A percentile compares a stretch with the other conserved stretches of the same genome.
phyloP scores from a whole-genome alignment of 2,113 vertebrate species.

The Choloepus hoffmanni region DNA sequence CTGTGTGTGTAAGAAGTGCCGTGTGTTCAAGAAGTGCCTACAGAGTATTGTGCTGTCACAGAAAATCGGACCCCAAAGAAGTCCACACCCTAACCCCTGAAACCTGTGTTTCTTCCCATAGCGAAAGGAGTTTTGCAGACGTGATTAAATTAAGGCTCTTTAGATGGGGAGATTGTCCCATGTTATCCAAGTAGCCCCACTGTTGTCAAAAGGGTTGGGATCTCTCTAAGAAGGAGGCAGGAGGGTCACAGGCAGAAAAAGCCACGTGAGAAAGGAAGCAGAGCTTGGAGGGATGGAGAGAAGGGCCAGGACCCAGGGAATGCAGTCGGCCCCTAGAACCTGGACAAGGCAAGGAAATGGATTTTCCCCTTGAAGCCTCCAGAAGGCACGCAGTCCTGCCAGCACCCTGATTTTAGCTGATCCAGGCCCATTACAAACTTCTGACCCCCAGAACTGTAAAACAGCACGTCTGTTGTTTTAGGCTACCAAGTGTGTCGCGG shows the following conservation, averaged over 20 bases:
- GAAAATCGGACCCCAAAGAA: not conserved
- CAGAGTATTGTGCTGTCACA: accelerated
- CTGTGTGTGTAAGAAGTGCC: not conserved
- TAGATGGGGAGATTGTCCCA: accelerated
- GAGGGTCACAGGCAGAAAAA: not conserved
- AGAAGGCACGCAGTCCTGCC: too few relatives aligned
- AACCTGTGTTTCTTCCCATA: too few relatives aligned
- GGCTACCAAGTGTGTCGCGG: not conserved
- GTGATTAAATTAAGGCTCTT: not conserved
- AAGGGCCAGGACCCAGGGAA: too few relatives aligned
- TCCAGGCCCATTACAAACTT: too few relatives aligned
- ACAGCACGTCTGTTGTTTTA: not conserved
- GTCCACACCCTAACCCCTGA: too few relatives aligned
- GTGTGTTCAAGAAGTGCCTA: not conserved
- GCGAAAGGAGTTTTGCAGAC: too few relatives aligned
- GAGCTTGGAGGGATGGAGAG: not conserved
- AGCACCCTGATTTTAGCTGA: too few relatives aligned
- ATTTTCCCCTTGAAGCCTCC: too few relatives aligned
- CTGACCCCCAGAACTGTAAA: too few relatives aligned
- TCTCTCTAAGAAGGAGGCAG: not conserved
- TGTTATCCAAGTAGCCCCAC: not conserved
- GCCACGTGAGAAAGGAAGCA: not conserved
- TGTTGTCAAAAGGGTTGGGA: too few relatives aligned
- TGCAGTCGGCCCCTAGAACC: accelerated
- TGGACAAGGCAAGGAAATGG: too few relatives aligned